Evolutionary conservation across 2,888 invertebrate species (phyloP).

Genomic region (Tanytarsus gracilentus): DNA sequence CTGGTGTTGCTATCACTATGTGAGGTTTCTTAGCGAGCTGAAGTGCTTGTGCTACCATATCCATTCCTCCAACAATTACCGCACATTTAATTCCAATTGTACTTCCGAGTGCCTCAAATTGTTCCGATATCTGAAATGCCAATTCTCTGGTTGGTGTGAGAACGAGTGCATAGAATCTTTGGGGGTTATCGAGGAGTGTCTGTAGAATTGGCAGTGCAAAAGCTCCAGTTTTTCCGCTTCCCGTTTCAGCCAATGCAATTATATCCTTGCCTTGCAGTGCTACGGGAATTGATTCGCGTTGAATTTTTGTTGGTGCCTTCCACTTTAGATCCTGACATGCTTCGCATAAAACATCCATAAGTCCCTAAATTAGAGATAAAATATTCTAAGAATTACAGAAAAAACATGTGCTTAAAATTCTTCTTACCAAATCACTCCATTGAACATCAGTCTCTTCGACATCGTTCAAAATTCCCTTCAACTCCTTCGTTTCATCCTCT

Average conservation of each 20-base stretch:
- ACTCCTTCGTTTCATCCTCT: constrained; percentile 26
- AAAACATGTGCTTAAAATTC: constrained; percentile 16
- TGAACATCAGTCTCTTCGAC: constrained; percentile 39
- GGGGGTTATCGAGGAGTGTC: constrained; percentile 78
- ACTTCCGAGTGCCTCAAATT: constrained; percentile 89
- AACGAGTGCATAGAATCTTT: constrained; percentile 85
- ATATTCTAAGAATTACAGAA: neutral
- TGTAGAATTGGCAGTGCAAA: constrained; percentile 96
- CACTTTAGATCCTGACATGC: constrained; percentile 90
- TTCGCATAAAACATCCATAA: constrained; percentile 81
- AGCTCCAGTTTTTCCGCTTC: constrained; percentile 87
- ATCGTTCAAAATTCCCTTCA: constrained; percentile 22
- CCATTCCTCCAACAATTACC: constrained; percentile 97
- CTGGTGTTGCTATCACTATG: constrained; percentile 94
- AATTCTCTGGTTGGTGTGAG: constrained; percentile 95
- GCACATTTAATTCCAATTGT: constrained; percentile 90
- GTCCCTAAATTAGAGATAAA: constrained; percentile 54
- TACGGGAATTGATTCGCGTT: constrained; percentile 85
- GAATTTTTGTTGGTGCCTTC: constrained; percentile 91
- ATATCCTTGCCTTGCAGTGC: constrained; percentile 74
- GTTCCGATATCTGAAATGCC: constrained; percentile 97
- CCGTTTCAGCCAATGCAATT: constrained; percentile 63
- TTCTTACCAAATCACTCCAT: constrained; percentile 54
- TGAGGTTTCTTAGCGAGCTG: constrained; percentile 93
- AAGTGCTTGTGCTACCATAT: constrained; percentile 91